A percentile compares a stretch with the other conserved stretches of the same genome.
These are phyloP conservation scores for Temnothorax nylanderi DNA, from an alignment of 1,140 invertebrate genomes.

Conservation along the genomic window DNA sequence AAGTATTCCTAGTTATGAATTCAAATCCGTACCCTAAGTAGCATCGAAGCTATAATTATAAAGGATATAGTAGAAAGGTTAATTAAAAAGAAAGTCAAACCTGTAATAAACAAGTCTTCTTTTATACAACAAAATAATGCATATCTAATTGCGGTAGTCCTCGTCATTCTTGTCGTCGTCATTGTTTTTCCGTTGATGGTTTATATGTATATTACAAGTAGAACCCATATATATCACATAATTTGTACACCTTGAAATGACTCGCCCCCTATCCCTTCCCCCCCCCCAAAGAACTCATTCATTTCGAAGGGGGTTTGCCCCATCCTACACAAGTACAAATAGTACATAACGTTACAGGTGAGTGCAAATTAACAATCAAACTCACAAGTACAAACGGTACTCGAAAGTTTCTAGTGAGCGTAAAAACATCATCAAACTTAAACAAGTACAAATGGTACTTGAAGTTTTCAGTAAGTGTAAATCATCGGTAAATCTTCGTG, in stretches of 20 bases:
- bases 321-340: conserved; percentile 77
- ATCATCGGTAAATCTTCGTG: conserved; percentile 42
- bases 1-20: conserved; percentile 68
- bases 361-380: conserved; percentile 41
- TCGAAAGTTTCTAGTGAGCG: conserved; percentile 69
- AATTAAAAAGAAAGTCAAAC: conserved; percentile 76
- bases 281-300: neutral
- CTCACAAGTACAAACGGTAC: conserved; percentile 54
- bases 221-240: conserved; percentile 81
- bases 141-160: conserved; percentile 66
- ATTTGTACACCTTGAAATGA: conserved; percentile 79
- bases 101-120: conserved; percentile 77
- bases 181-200: conserved; percentile 65
- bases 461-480: conserved; percentile 38
- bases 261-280: conserved; percentile 14
- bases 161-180: conserved; percentile 59
- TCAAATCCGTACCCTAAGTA: conserved; percentile 63
- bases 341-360: conserved; percentile 73
- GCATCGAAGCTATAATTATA: conserved; percentile 49
- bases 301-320: conserved; percentile 29
- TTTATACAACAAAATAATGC: conserved; percentile 83
- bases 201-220: conserved; percentile 76
- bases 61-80: conserved; percentile 74
- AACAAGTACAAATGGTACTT: neutral
- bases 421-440: conserved; percentile 42